Percentiles rank a stretch among this genome's conserved stretches.
Conservation (phyloP, 2,797 vertebrate genomes). For the Salarias fasciatus region DNA sequence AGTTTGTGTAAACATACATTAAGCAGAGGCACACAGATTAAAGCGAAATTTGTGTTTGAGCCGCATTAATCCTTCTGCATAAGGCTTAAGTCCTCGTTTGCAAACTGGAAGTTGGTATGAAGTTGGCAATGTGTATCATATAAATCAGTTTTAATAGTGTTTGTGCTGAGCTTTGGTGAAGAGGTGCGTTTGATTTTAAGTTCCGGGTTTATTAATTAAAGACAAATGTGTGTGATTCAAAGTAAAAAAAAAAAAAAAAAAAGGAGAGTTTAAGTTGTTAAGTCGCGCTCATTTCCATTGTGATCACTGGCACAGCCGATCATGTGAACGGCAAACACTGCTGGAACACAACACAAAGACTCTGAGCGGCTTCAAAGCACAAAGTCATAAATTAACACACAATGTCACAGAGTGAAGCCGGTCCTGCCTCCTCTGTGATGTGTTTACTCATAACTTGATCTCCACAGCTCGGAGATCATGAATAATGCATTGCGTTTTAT, state of each 20-base stretch:
- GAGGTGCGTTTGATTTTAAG: too few species aligned
- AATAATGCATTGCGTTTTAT: constrained; percentile 17
- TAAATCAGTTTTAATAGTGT: background rate
- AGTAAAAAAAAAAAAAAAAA: too few species aligned
- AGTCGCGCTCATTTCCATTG: background rate
- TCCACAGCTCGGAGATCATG: constrained; percentile 9
- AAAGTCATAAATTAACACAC: constrained; percentile 3
- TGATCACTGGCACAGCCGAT: background rate
- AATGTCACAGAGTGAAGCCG: background rate
- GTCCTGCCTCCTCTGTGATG: constrained; percentile 1
- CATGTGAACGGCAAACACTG: too few species aligned
- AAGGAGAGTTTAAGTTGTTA: background rate
- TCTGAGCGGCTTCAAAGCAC: background rate
- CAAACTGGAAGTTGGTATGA: constrained; percentile 5
- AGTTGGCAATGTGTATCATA: background rate
- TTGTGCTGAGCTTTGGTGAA: background rate
- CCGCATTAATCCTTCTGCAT: background rate
- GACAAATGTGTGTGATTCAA: background rate
- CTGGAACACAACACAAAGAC: too few species aligned
- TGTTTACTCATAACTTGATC: constrained; percentile 17
- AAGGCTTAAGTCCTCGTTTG: background rate
- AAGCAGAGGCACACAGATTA: background rate
- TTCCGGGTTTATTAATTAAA: too few species aligned
- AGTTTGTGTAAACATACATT: background rate
- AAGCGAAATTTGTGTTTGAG: background rate